Evolutionary conservation across 2,797 vertebrate genomes (phyloP).

Genomic region (Phoebastria nigripes): DNA sequence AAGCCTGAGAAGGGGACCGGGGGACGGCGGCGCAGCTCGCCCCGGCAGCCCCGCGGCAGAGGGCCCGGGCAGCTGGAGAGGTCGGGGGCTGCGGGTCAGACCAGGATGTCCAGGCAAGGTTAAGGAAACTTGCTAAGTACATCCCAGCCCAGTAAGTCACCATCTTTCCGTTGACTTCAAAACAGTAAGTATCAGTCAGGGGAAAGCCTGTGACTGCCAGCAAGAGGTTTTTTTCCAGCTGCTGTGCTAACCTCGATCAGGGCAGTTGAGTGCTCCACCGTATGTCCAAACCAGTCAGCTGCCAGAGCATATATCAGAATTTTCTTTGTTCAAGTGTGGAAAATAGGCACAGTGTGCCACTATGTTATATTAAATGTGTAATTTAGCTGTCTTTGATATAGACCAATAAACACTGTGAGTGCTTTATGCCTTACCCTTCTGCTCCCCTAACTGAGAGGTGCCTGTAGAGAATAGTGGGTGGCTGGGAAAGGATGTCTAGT

Average conservation of each 20-base stretch:
- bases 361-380: not conserved
- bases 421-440: not conserved
- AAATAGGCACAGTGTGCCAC: not conserved
- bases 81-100: rapidly evolving
- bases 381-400: not conserved
- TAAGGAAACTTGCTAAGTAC: not conserved
- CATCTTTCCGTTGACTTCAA: not conserved
- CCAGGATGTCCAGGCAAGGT: not conserved
- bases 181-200: not conserved
- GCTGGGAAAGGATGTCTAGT: not conserved
- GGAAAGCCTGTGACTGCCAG: not conserved
- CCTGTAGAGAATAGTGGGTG: not conserved
- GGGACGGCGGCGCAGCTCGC: rapidly evolving
- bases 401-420: not conserved
- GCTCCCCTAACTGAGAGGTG: not conserved
- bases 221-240: not conserved
- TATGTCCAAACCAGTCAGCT: not conserved
- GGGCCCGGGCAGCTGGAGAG: not conserved
- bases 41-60: not conserved
- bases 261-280: not conserved
- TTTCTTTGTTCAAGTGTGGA: not conserved
- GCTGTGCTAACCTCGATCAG: not conserved
- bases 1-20: not conserved
- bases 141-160: not conserved
- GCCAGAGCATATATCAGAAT: not conserved